Base-by-base conservation (phyloP, 1,140 invertebrate genomes). In the Oncopodura yosiiana region DNA sequence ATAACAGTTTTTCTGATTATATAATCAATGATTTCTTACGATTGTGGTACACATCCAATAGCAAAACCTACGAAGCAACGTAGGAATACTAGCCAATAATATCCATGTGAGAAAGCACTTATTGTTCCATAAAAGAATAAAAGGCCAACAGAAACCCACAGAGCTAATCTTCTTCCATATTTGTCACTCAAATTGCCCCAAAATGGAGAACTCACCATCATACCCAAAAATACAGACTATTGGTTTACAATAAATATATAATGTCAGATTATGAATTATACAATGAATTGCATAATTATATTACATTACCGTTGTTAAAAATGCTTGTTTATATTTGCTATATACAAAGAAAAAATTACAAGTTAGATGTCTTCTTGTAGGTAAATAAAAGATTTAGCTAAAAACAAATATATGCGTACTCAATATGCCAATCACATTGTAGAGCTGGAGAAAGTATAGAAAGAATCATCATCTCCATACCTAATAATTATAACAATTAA, bases 391-490 rank as follows among this genome's bases (percentile, higher is more conserved):
- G n/a, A n/a, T n/a, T n/a, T n/a, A n/a, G n/a, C n/a, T n/a, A n/a
- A n/a, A n/a, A n/a, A n/a, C n/a, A n/a, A n/a, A n/a, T n/a, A n/a
- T n/a, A n/a, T n/a, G n/a, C n/a, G n/a, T n/a, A n/a, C n/a, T 82
- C 79, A 60, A 96, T 86, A 66, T 85, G 81, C 92, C 92, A 96
- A 70, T 89, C 84, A 72, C 92, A 96, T 68, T 91, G 87, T 18
- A 96, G 71, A 0, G 91, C 87, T 41, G 92, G 91, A 41, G 87
- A 89, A 14, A 96, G 70, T 61, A 96, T 94, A 63, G 87, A 89
- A 6, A 97, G 73, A 66, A 96, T 93, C 68, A 93, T 95, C 86
- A 96, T 95, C 75, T 96, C 93, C 92, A 96, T 95, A 36, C n/a
- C n/a, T n/a, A n/a, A n/a, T n/a, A n/a, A n/a, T n/a, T n/a, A n/a